These are phyloP conservation scores for Lasiommata megera DNA, from an alignment of 2,888 invertebrate genomes.

Conservation along the genomic window DNA sequence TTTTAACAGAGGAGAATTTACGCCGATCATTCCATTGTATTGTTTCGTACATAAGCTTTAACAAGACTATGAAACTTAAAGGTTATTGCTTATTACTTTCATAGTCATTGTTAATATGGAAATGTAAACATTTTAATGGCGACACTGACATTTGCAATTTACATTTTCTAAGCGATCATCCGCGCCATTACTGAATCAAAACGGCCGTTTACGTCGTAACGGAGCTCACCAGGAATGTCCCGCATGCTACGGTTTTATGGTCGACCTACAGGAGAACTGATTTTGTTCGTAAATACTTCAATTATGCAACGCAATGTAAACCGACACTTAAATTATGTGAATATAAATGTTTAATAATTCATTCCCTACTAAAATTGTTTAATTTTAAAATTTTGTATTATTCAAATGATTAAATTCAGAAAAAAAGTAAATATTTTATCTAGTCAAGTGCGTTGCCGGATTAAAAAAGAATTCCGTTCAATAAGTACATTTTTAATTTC, in stretches of 20 bases:
- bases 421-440: no score
- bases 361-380: neutral
- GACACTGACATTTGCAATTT: slow-evolving; percentile 27
- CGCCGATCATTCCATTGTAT: slow-evolving; percentile 6
- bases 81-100: slow-evolving; percentile 26
- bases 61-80: slow-evolving; percentile 20
- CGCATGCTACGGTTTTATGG: slow-evolving; percentile 26
- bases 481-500: no score
- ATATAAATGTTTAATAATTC: slow-evolving; percentile 7
- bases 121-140: slow-evolving; percentile 31
- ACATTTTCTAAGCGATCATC: slow-evolving; percentile 28
- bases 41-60: slow-evolving; percentile 15
- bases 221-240: slow-evolving; percentile 35
- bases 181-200: slow-evolving; percentile 27
- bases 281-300: slow-evolving; percentile 21
- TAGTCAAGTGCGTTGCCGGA: no score
- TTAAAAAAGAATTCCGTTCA: no score
- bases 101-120: slow-evolving; percentile 28
- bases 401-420: neutral
- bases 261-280: slow-evolving; percentile 22
- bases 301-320: slow-evolving; percentile 25
- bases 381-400: neutral
- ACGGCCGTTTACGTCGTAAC: slow-evolving; percentile 24
- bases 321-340: slow-evolving; percentile 23
- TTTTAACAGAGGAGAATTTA: slow-evolving; percentile 1